These are phyloP conservation scores for Alectoris magna DNA, from an alignment of 2,797 vertebrate genomes.

Conservation along the genomic window DNA sequence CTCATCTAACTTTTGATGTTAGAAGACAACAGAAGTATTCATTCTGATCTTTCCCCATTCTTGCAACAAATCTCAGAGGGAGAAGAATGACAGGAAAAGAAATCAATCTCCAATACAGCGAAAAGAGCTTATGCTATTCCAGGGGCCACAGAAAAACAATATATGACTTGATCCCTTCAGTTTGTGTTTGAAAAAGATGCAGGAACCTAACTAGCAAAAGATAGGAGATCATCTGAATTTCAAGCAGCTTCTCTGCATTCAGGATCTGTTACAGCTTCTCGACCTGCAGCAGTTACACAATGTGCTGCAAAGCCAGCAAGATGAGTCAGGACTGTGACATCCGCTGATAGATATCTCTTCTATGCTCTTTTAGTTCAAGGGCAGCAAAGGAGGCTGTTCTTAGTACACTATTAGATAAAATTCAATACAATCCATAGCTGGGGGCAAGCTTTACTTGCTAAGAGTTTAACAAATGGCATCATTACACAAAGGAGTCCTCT, in stretches of 20 bases:
- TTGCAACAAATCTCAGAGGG: neutral
- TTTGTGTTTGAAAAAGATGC: neutral
- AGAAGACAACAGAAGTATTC: neutral
- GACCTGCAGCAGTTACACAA: constrained; percentile 46
- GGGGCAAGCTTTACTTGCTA: neutral
- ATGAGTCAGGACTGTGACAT: constrained; percentile 37
- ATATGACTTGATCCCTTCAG: neutral
- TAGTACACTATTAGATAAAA: neutral
- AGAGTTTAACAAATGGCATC: neutral
- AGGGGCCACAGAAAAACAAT: neutral
- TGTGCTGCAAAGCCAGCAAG: constrained; percentile 33
- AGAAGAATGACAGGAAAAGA: neutral
- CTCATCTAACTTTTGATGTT: neutral
- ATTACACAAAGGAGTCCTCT: neutral
- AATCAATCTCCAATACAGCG: neutral
- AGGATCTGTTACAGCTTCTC: neutral
- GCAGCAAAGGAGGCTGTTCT: neutral
- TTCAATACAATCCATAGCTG: neutral
- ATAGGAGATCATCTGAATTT: neutral
- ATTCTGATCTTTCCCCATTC: neutral
- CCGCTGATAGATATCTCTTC: neutral
- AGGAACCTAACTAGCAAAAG: neutral
- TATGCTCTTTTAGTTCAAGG: neutral
- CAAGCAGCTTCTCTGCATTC: neutral
- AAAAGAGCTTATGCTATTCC: neutral